phyloP scores from a whole-genome alignment of 2,888 invertebrate species.

The Cremastinae sp. region DNA sequence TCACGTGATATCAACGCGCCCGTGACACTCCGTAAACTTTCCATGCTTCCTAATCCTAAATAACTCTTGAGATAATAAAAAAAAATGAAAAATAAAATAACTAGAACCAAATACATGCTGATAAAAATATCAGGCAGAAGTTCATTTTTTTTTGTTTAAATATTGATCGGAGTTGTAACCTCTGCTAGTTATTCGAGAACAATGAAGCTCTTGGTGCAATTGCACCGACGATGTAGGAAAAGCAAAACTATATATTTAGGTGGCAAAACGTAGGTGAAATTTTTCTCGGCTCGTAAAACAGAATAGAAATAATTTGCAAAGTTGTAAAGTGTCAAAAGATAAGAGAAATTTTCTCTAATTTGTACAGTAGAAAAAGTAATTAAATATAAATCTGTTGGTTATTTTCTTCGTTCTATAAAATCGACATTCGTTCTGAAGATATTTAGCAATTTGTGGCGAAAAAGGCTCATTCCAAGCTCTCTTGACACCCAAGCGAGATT shows the following conservation, averaged over 20 bases:
- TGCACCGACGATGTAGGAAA: slow-evolving; percentile 20
- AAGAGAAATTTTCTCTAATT: background rate
- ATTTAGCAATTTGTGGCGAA: slow-evolving; percentile 16
- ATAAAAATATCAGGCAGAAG: background rate
- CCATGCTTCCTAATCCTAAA: background rate
- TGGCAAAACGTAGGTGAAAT: slow-evolving; percentile 9
- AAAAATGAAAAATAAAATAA: too few relatives aligned
- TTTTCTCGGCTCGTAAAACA: slow-evolving; percentile 37
- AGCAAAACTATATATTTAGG: too few relatives aligned
- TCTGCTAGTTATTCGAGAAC: slow-evolving; percentile 1
- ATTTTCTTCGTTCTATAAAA: too few relatives aligned
- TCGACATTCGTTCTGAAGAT: slow-evolving; percentile 3
- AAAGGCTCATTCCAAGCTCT: background rate
- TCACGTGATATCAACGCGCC: background rate
- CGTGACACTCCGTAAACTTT: slow-evolving; percentile 3
- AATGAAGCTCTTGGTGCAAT: slow-evolving; percentile 16
- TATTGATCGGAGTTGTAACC: background rate
- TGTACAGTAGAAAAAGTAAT: too few relatives aligned
- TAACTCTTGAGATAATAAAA: background rate
- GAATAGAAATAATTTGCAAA: slow-evolving; percentile 1
- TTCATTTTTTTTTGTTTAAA: slow-evolving; percentile 15
- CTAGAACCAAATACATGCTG: background rate
- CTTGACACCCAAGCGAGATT: slow-evolving; percentile 45
- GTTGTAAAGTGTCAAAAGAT: background rate
- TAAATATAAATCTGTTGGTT: too few relatives aligned